A percentile compares a stretch with the other conserved stretches of the same genome.
These are phyloP conservation scores for Allobates femoralis DNA, from an alignment of 2,797 vertebrate species.

Conservation along the genomic window DNA sequence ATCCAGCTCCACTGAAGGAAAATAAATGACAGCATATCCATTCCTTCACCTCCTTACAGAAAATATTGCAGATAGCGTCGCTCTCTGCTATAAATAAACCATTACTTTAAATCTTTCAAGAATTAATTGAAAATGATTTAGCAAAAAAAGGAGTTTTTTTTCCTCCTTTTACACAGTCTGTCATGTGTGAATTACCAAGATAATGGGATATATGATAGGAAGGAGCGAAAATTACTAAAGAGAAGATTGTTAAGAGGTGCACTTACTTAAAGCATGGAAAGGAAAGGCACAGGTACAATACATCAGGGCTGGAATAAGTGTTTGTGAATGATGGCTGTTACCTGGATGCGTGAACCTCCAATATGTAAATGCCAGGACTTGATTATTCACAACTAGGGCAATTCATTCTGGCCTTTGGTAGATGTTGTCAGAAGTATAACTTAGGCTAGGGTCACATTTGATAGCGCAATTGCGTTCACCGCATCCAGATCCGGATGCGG, in stretches of 20 bases:
- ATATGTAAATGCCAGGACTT: neutral
- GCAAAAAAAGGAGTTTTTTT: neutral
- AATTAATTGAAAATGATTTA: conserved; percentile 56
- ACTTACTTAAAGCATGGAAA: conserved; percentile 10
- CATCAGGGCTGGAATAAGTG: neutral
- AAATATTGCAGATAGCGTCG: conserved; percentile 43
- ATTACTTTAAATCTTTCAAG: conserved; percentile 36
- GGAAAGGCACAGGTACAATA: neutral
- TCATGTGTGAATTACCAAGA: conserved; percentile 45
- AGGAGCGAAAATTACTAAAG: conserved; percentile 2
- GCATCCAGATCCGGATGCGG: too few relatives aligned
- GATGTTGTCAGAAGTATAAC: neutral
- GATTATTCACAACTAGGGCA: conserved; percentile 13
- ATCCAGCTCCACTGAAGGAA: conserved; percentile 19
- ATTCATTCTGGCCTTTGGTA: neutral
- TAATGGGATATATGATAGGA: conserved; percentile 23
- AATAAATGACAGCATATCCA: conserved; percentile 33
- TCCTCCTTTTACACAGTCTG: conserved; percentile 1
- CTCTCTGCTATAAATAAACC: conserved; percentile 44
- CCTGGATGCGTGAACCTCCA: too few relatives aligned
- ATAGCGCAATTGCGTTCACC: too few relatives aligned
- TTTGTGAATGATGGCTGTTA: conserved; percentile 23
- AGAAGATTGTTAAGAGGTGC: conserved; percentile 7
- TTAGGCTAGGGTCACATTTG: too few relatives aligned
- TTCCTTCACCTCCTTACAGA: conserved; percentile 15